Base-by-base conservation (phyloP, 2,888 invertebrate species). In the Cerceris rybyensis region DNA sequence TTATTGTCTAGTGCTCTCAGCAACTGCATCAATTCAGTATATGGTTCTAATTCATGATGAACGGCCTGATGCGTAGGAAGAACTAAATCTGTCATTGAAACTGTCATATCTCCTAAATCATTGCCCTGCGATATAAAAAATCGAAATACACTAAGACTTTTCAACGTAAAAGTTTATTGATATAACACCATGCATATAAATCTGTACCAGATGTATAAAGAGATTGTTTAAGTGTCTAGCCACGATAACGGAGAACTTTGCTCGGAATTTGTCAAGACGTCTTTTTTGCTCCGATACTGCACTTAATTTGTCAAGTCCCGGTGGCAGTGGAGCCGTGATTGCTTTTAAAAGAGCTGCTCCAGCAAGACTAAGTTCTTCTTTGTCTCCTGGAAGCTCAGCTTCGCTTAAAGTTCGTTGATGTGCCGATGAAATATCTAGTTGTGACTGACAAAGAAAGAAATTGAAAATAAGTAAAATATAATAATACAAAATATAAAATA, bases 141-240 rank as follows among this genome's bases (percentile, higher is more conserved):
- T 63, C 46, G 13, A n/a, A 72, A 55, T 43, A 67, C 6, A 49
- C 39, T 17, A 7, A n/a, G 28, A 59, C 41, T 59, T 6, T 6
- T 7, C 6, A 46, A 43, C 16, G 17, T 28, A 39, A 16, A 2
- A 55, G 7, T 17, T 50, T 13, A 5, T 28, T 39, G n/a, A 57
- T 17, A 11, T 28, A 28, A 28, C 13, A 28, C 16, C 13, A 64
- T 43, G 7, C 14, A 13, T 39, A 42, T 60, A 13, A 57, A 57
- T 14, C 52, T 67, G 42, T 87, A 92, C 98, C 93, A 98, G 95
- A 93, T 99, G 98, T 88, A 98, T 98, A 86, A 99, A 98, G 66
- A 98, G 94, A 93, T 99, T 98, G 92, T 98, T 98, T 65, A 99
- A 94, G 92, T 99, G 98, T 17, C 98, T 95, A 76, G 97, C 96